Evolutionary conservation across 2,888 invertebrate species (phyloP), one percentile per base, ranked within the genome.

Genomic region (Papilio gigon): DNA sequence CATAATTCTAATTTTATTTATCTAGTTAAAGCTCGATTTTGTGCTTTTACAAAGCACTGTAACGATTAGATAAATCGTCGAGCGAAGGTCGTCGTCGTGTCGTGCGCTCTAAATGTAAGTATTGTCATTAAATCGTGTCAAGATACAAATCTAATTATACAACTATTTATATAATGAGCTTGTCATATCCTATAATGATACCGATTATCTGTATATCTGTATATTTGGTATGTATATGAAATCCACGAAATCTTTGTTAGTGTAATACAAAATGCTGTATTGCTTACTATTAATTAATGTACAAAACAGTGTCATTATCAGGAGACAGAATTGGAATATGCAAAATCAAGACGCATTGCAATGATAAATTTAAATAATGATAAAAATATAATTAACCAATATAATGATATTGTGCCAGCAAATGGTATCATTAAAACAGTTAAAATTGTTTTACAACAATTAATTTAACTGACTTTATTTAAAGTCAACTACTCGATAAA

Each of bases 111-210:
- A 69, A 69, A 65, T 69, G 61, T 61, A 61, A n/a, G 59, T 65
- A 40, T 37, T 27, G 37, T 59, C 35, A 30, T 61, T 61, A 53
- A 12, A 6, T 69, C 69, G 69, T 69, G 65, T 60, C 56, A 40
- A 60, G 69, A 69, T 69, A 65, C 6, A 30, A 33, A 69, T 65
- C 69, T 35, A 61, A 47, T 61, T 65, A 64, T 68, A 53, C 42
- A 40, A 53, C 22, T 50, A 42, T 56, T 65, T 61, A 56, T 65
- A 61, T 61, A 53, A 65, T 65, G 44, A 56, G 60, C 64, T 53
- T 69, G 69, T 65, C 53, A 53, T 20, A 65, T 65, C 3, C 37
- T 59, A 33, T 64, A 25, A 47, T 56, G 14, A 42, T 20, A 61
- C 14, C 30, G 59, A 50, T 50, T 53, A 56, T 65, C 27, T 61